Evolutionary conservation across 2,797 vertebrate genomes (phyloP), one percentile per base, ranked within the genome.

Genomic region (Myiotriccus ornatus): DNA sequence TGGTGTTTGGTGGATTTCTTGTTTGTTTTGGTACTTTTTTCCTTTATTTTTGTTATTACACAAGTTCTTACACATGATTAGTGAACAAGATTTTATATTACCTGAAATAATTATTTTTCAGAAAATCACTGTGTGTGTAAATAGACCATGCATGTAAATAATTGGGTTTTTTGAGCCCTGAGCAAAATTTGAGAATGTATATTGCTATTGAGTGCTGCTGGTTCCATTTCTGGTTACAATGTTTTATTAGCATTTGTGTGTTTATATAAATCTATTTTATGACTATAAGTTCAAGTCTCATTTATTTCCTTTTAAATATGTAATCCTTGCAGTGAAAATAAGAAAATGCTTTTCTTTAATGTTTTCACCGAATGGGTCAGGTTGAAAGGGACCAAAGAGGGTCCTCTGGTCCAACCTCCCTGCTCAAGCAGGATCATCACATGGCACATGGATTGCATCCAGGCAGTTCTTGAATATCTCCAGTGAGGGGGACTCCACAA

Each of bases 1-100:
- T 41, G 37, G 27, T 60, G 57, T 20, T 59, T 59, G 5, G 49
- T 53, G 35, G 34, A 18, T 30, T 62, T 39, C n/a, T 56, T 57
- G 15, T 57, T 0, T 1, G 18, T 27, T 76, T 60, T 34, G 7
- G 15, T 3, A 4, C 6, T 56, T 22, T 30, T 35, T 39, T 19
- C 13, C 6, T 49, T 64, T 68, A 16, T n/a, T 56, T 84, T 60
- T 67, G 1, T 23, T 73, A 59, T 68, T 52, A 79, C 1, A 56
- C 5, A 56, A 8, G 6, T 71, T 71, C 46, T 56, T 77, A 39
- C 27, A 43, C 9, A 16, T 68, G n/a, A n/a, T 10, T 64, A 6
- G 6, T 37, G 15, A 79, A 52, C 4, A 25, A 22, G 39, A 24
- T 73, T 76, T 79, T 57, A 46, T 68, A 73, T 79, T 73, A 53